Percentiles rank a stretch among this genome's conserved stretches.
phyloP scores from a whole-genome alignment of 2,797 vertebrate species.

The Psittacula echo region DNA sequence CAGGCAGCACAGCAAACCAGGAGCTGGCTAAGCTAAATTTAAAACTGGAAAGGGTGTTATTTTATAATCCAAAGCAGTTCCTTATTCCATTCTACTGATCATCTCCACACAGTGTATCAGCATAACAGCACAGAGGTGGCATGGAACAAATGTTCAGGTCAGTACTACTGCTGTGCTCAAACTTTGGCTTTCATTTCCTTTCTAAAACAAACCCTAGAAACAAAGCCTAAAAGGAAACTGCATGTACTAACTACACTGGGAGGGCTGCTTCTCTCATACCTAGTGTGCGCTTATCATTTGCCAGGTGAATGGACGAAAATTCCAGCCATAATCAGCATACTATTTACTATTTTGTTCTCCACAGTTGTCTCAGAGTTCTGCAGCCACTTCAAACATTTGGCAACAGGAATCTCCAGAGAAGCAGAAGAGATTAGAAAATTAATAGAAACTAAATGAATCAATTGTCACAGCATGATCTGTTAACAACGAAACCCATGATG shows the following conservation, averaged over 20 bases:
- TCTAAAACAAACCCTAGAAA: not conserved
- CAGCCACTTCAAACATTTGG: not conserved
- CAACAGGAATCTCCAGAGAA: not conserved
- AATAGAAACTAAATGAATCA: not conserved
- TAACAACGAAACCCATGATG: not conserved
- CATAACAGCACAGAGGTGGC: not conserved
- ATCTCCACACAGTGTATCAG: not conserved
- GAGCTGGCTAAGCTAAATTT: constrained; percentile 1
- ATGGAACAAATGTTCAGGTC: constrained; percentile 4
- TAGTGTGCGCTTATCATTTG: not conserved
- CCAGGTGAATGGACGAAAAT: not conserved
- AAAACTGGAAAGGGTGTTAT: not conserved
- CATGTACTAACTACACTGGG: not conserved
- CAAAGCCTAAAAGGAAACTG: constrained; percentile 10
- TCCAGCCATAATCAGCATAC: not conserved
- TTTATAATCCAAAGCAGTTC: constrained; percentile 6
- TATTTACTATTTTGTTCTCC: constrained; percentile 8
- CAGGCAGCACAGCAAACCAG: not conserved
- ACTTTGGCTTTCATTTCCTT: not conserved
- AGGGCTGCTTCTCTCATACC: not conserved
- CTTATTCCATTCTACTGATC: not conserved
- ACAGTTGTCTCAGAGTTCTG: not conserved
- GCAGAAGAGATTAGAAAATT: not conserved
- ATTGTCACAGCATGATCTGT: not conserved
- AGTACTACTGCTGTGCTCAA: constrained; percentile 10